Evolutionary conservation across 2,797 vertebrate species (phyloP).

Genomic region (Pseudotriccus pelzelni): DNA sequence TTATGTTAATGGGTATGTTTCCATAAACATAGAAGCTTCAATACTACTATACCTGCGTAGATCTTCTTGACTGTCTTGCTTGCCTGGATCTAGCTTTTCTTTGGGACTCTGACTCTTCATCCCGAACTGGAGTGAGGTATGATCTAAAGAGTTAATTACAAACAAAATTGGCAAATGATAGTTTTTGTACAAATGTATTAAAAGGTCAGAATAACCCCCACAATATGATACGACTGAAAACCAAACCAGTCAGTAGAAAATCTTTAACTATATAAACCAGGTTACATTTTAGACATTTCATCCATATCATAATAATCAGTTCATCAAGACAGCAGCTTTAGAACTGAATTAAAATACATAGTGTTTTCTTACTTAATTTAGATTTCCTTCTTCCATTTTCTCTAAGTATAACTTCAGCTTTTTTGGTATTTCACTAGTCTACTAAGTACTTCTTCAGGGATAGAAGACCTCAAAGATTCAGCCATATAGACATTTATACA

Average conservation of each 20-base stretch:
- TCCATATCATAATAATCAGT: neutral
- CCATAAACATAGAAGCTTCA: neutral
- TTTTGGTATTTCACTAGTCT: neutral
- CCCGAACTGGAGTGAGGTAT: conserved; percentile 96
- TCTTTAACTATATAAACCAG: neutral
- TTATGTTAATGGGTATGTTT: neutral
- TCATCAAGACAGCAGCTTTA: neutral
- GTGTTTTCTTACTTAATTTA: neutral
- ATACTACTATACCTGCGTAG: conserved; percentile 86
- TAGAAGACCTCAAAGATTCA: neutral
- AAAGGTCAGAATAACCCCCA: neutral
- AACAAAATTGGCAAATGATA: neutral
- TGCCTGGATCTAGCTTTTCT: conserved; percentile 98
- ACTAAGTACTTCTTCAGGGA: neutral
- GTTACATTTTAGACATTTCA: neutral
- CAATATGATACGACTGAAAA: neutral
- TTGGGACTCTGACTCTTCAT: conserved; percentile 98
- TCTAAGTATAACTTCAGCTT: neutral
- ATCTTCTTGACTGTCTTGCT: conserved; percentile 96
- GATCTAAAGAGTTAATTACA: conserved; percentile 81
- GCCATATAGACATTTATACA: neutral
- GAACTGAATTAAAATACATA: neutral
- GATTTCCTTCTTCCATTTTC: neutral
- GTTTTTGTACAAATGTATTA: neutral
- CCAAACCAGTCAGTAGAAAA: neutral